A percentile compares a stretch with the other conserved stretches of the same genome.
Conservation (phyloP, 2,888 invertebrate species). For the Bhutanitis thaidina region DNA sequence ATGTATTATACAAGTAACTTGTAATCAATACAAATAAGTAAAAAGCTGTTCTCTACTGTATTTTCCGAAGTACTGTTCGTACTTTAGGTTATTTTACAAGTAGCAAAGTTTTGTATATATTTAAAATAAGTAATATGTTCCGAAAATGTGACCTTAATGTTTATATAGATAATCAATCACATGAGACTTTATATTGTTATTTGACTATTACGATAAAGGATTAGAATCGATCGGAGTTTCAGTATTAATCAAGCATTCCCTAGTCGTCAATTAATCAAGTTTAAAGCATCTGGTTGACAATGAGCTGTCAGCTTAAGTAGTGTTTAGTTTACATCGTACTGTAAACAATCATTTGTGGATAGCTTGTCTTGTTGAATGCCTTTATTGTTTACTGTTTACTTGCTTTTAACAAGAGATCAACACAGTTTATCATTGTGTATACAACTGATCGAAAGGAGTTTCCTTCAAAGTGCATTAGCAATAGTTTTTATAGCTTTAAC, state of each 20-base stretch:
- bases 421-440: slow-evolving; percentile 21
- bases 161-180: neutral
- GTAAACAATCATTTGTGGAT: slow-evolving; percentile 68
- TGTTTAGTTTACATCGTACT: slow-evolving; percentile 60
- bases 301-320: slow-evolving; percentile 73
- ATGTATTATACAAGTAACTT: too few species aligned
- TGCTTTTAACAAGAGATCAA: slow-evolving; percentile 44
- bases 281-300: slow-evolving; percentile 75
- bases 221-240: slow-evolving; percentile 45
- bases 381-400: slow-evolving; percentile 65
- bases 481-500: too few species aligned
- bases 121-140: too few species aligned
- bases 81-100: too few species aligned
- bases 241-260: slow-evolving; percentile 66
- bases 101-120: too few species aligned
- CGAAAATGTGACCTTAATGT: neutral
- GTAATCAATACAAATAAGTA: too few species aligned
- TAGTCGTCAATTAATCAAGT: slow-evolving; percentile 76
- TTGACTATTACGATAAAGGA: slow-evolving; percentile 52
- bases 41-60: too few species aligned
- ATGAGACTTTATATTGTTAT: neutral
- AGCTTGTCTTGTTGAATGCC: slow-evolving; percentile 51
- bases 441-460: slow-evolving; percentile 10
- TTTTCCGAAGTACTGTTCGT: too few species aligned
- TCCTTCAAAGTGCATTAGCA: slow-evolving; percentile 2